Percentiles rank a stretch among this genome's conserved stretches.
Conservation (phyloP, 2,888 invertebrate genomes). For the Matsumyia berberina region DNA sequence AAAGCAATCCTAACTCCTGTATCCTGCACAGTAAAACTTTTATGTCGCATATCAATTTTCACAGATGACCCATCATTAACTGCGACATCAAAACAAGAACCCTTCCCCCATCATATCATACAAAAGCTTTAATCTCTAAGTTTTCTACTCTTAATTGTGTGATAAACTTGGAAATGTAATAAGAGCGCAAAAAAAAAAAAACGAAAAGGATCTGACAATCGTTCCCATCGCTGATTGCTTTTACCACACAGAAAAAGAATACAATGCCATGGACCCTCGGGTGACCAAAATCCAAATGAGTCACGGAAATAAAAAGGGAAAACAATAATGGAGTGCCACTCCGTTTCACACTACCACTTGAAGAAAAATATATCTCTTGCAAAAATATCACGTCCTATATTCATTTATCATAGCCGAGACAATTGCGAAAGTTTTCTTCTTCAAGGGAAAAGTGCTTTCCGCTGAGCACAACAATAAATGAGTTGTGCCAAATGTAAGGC, state of each 20-base stretch:
- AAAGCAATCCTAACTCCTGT: slow-evolving; percentile 33
- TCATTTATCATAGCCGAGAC: slow-evolving; percentile 74
- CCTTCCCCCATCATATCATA: slow-evolving; percentile 10
- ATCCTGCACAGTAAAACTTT: slow-evolving; percentile 51
- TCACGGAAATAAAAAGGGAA: slow-evolving; percentile 65
- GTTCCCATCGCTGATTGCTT: slow-evolving; percentile 68
- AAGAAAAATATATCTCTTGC: slow-evolving; percentile 38
- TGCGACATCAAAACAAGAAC: slow-evolving; percentile 50
- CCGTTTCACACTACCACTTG: slow-evolving; percentile 53
- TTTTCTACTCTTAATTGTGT: slow-evolving; percentile 66
- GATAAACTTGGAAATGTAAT: slow-evolving; percentile 71
- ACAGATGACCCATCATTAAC: slow-evolving; percentile 72
- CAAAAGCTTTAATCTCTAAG: slow-evolving; percentile 54
- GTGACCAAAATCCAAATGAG: slow-evolving; percentile 72
- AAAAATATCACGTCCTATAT: slow-evolving; percentile 72
- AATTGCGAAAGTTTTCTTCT: slow-evolving; percentile 70
- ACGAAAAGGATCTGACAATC: slow-evolving; percentile 69
- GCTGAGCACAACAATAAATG: slow-evolving; percentile 57
- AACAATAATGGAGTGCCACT: slow-evolving; percentile 69
- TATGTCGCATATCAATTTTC: slow-evolving; percentile 54
- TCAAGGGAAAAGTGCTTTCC: slow-evolving; percentile 36
- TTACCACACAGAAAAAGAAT: slow-evolving; percentile 49
- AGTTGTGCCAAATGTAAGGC: slow-evolving; percentile 55
- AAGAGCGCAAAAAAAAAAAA: slow-evolving; percentile 57
- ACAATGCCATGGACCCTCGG: slow-evolving; percentile 44